Evolutionary conservation across 2,113 vertebrate genomes (phyloP), one percentile per base, ranked within the genome.

Genomic region (Sapayoa aenigma): DNA sequence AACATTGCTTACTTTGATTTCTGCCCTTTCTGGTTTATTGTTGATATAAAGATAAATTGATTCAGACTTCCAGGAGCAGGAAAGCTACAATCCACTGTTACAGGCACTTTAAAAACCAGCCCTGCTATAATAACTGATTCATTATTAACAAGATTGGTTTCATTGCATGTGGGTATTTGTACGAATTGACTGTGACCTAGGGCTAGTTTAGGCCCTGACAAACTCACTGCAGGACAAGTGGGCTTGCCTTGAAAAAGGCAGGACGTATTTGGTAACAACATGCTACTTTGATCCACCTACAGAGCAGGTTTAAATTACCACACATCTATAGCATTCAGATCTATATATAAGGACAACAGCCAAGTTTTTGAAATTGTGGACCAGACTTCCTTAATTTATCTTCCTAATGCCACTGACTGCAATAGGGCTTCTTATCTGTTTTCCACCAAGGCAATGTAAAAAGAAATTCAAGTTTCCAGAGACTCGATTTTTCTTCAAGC

Each of bases 31-130:
- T 90, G 55, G 35, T 94, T 96, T 95, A 94, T 90, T 78, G 76
- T 85, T 93, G 90, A 92, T 92, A 88, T 82, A 95, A 97, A 96
- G 91, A 96, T 49, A 93, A 96, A 96, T 95, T 92, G 93, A 93
- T 82, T 96, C 59, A 94, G 90, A 69, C 85, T 93, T 95, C 60
- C 78, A 90, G 87, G 63, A 95, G 80, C 1, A 0, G 80, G 69
- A 91, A 91, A 90, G 86, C 88, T 82, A 69, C 11, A 4, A 89
- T 76, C 77, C 91, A 68, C 87, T 83, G 52, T 80, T 69, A 90
- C 23, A 86, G 47, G 73, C 87, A 92, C 89, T 91, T 95, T 74
- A 77, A 82, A 92, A 91, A 46, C 3, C 71, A 93, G 87, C 86
- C 35, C 69, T 85, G 31, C 80, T 87, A 1, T 60, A 95, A 93